phyloP scores from a whole-genome alignment of 2,888 invertebrate genomes.

The Busseola fusca region DNA sequence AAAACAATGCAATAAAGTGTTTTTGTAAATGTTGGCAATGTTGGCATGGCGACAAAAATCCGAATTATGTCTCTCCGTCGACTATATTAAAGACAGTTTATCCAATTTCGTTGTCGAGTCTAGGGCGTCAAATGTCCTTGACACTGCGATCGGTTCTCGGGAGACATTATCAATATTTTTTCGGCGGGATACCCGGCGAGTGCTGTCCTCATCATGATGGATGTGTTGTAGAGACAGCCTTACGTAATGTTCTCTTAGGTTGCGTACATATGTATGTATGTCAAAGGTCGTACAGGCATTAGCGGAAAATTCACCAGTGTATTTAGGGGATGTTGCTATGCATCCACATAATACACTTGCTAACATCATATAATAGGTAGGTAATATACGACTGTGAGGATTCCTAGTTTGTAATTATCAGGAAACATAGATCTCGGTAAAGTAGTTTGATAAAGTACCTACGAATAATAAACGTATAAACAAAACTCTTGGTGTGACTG shows the following conservation, averaged over 20 bases:
- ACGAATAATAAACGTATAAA: conserved; percentile 37
- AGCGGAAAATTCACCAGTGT: conserved; percentile 1
- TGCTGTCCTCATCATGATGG: conserved; percentile 56
- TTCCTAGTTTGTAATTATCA: conserved; percentile 12
- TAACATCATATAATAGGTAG: background rate
- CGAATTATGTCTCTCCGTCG: conserved; percentile 1
- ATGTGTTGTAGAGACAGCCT: conserved; percentile 47
- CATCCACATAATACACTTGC: background rate
- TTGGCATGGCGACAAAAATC: conserved; percentile 10
- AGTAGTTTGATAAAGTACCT: conserved; percentile 21
- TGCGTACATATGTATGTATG: conserved; percentile 22
- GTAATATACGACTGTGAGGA: background rate
- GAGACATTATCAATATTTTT: conserved; percentile 63
- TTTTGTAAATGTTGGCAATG: background rate
- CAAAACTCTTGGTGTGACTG: conserved; percentile 11
- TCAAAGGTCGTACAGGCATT: conserved; percentile 9
- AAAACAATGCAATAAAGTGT: background rate
- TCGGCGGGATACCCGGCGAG: conserved; percentile 46
- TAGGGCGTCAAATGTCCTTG: conserved; percentile 55
- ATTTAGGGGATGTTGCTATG: background rate
- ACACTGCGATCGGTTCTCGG: conserved; percentile 53
- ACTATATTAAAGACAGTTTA: conserved; percentile 36
- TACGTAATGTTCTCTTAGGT: conserved; percentile 37
- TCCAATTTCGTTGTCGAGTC: conserved; percentile 50
- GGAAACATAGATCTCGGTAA: background rate